A percentile compares a stretch with the other conserved stretches of the same genome.
Evolutionary conservation across 1,140 invertebrate genomes (phyloP).

Genomic region (Tetraneura akinire): DNA sequence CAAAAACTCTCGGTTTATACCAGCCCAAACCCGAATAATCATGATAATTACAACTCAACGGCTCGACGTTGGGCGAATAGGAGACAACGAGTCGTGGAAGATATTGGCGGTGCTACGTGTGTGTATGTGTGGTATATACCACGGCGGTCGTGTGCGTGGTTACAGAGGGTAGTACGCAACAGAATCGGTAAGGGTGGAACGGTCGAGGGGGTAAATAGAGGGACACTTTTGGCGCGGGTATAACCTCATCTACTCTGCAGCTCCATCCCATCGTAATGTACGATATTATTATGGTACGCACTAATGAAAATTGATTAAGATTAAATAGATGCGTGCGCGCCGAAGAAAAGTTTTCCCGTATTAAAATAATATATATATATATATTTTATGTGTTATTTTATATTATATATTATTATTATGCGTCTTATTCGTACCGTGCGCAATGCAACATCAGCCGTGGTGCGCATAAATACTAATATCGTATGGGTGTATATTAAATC

Average conservation of each 20-base stretch:
- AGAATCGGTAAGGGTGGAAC: background rate
- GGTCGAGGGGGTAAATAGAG: slow-evolving; percentile 15
- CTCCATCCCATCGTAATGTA: background rate
- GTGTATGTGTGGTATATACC: no score
- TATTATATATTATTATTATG: slow-evolving; percentile 15
- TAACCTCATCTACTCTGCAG: background rate
- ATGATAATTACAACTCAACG: slow-evolving; percentile 37
- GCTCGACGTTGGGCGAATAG: background rate
- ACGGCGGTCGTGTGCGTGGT: background rate
- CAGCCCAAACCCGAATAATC: slow-evolving; percentile 40
- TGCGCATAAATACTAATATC: background rate
- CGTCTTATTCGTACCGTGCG: background rate
- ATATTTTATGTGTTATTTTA: no score
- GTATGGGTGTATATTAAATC: no score
- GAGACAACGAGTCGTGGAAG: background rate
- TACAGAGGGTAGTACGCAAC: background rate
- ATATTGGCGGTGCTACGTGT: background rate
- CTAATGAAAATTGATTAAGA: slow-evolving; percentile 47
- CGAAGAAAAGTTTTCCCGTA: background rate
- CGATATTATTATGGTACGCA: background rate
- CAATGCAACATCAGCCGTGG: background rate
- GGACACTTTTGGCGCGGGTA: slow-evolving; percentile 22
- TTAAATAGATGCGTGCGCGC: slow-evolving; percentile 44
- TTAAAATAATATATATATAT: background rate
- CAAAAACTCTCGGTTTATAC: slow-evolving; percentile 29